phyloP scores from a whole-genome alignment of 1,140 invertebrate species.

The Zaprionus camerounensis region DNA sequence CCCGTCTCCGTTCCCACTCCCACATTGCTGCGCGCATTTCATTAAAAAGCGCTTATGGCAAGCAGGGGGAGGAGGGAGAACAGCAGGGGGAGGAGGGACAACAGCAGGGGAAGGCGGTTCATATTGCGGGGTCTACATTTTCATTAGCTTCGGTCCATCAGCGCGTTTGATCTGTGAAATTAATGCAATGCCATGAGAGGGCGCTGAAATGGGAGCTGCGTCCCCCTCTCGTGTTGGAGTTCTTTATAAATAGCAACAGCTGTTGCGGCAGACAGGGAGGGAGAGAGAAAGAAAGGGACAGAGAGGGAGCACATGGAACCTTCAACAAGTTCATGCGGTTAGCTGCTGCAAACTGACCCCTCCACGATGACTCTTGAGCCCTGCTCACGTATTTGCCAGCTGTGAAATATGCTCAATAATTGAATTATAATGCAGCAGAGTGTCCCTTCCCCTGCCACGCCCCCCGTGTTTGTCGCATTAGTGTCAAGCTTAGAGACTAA shows the following conservation, averaged over 20 bases:
- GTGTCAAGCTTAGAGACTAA: slow-evolving; percentile 63
- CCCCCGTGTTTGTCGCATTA: slow-evolving; percentile 63
- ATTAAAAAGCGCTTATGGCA: slow-evolving; percentile 71
- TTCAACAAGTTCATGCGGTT: slow-evolving; percentile 31
- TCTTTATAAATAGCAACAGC: slow-evolving; percentile 72
- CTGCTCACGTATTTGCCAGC: slow-evolving; percentile 65
- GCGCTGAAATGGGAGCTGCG: slow-evolving; percentile 43
- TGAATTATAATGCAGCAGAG: slow-evolving; percentile 73
- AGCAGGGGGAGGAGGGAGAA: not conserved
- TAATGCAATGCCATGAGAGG: slow-evolving; percentile 71
- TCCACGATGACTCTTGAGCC: slow-evolving; percentile 53
- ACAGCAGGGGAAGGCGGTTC: not conserved
- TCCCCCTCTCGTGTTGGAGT: slow-evolving; percentile 8
- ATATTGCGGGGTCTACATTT: slow-evolving; percentile 46
- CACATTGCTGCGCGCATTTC: slow-evolving; percentile 57
- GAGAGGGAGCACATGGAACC: not conserved
- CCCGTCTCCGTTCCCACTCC: not conserved
- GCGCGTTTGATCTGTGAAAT: slow-evolving; percentile 75
- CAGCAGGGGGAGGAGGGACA: not conserved
- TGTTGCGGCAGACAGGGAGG: slow-evolving; percentile 38
- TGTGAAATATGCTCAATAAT: slow-evolving; percentile 66
- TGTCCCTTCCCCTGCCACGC: not conserved
- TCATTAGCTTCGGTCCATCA: slow-evolving; percentile 72
- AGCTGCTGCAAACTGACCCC: slow-evolving; percentile 30
- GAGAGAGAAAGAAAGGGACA: not conserved